Conservation (phyloP, 92 coral and sea anemone genomes). For the Isaurus tuberculatus region DNA sequence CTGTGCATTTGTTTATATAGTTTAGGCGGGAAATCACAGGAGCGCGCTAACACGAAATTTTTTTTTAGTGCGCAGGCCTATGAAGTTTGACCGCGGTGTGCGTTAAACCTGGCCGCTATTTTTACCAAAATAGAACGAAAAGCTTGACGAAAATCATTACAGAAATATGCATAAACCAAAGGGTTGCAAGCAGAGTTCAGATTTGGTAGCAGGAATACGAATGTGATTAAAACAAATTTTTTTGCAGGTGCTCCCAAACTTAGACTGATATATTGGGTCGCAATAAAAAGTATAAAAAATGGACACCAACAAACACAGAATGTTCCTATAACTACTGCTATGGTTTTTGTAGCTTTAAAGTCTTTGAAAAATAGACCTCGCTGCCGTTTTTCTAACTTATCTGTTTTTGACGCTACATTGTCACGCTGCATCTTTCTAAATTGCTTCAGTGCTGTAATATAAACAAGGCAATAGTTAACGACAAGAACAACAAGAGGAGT, state of each 20-base stretch:
- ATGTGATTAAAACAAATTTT: conserved; percentile 38
- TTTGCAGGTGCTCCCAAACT: conserved; percentile 25
- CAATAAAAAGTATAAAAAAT: conserved; percentile 83
- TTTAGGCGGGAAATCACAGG: too few species aligned
- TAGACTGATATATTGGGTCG: conserved; percentile 55
- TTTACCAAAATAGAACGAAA: conserved; percentile 72
- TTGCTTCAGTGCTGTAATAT: conserved; percentile 82
- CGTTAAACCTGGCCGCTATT: too few species aligned
- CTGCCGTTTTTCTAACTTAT: conserved; percentile 56
- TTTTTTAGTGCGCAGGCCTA: too few species aligned
- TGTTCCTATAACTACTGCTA: conserved; percentile 88
- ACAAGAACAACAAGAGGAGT: conserved; percentile 77
- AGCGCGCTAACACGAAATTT: too few species aligned
- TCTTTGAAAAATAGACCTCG: conserved; percentile 73
- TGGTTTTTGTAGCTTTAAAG: conserved; percentile 94
- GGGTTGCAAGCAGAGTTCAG: conserved; percentile 92
- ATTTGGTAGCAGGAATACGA: conserved; percentile 73
- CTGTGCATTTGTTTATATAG: too few species aligned
- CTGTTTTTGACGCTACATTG: conserved; percentile 20
- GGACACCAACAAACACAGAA: conserved; percentile 98
- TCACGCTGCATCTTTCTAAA: conserved; percentile 80
- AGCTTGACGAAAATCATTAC: conserved; percentile 80
- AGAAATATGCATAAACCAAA: conserved; percentile 90
- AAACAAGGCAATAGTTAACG: conserved; percentile 79
- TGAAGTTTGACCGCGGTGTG: too few species aligned